Evolutionary conservation across 2,113 vertebrate species (phyloP).

Genomic region (Pelvicachromis taeniatus): DNA sequence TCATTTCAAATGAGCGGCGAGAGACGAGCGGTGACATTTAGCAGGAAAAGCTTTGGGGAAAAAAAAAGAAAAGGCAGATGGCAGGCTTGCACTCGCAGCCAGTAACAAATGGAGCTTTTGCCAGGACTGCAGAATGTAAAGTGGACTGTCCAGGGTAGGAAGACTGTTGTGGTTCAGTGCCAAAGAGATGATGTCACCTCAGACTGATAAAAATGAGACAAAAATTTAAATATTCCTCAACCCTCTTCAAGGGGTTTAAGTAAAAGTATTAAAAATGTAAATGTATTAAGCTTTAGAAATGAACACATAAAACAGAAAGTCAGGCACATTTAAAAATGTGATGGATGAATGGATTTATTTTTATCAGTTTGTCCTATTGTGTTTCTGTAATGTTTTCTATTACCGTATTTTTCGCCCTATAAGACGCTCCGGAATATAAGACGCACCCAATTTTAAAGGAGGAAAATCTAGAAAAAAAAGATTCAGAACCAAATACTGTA

Average conservation of each 20-base stretch:
- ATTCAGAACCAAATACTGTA: too few relatives aligned
- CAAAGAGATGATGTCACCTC: neutral
- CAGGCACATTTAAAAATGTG: neutral
- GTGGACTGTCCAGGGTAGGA: neutral
- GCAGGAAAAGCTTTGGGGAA: neutral
- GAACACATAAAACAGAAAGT: neutral
- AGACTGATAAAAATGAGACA: neutral
- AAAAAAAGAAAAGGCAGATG: slow-evolving; percentile 10
- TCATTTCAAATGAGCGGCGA: neutral
- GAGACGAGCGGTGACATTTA: neutral
- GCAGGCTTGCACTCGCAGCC: neutral
- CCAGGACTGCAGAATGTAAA: neutral
- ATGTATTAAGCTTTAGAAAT: neutral
- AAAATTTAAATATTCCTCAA: neutral
- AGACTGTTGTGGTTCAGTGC: neutral
- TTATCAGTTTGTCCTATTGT: neutral
- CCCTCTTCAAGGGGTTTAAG: neutral
- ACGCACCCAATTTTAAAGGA: too few relatives aligned
- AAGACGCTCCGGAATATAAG: too few relatives aligned
- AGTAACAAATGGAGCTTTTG: neutral
- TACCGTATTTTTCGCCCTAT: too few relatives aligned
- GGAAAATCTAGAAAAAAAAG: too few relatives aligned
- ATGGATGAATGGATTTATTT: neutral
- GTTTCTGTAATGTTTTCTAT: neutral
- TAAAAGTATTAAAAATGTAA: neutral